A percentile compares a stretch with the other conserved stretches of the same genome.
These are phyloP conservation scores for Orthonevra nobilis DNA, from an alignment of 2,888 invertebrate species.

Conservation along the genomic window DNA sequence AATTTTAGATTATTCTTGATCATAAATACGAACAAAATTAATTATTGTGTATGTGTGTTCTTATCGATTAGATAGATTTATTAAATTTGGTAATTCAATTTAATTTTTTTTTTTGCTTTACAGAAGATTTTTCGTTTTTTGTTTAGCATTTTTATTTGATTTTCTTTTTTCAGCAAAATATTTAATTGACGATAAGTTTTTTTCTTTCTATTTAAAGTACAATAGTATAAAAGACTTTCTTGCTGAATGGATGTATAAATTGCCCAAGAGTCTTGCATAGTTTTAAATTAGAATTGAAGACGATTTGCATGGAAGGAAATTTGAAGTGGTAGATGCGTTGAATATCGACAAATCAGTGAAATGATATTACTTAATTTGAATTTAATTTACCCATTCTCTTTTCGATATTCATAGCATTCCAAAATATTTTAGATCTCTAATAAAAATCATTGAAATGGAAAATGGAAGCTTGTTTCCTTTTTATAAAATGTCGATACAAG, in stretches of 20 bases:
- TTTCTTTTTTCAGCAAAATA: neutral
- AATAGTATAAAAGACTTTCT: no score
- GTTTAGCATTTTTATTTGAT: constrained; percentile 15
- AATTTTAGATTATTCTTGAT: constrained; percentile 63
- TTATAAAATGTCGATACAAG: no score
- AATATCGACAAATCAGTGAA: constrained; percentile 16
- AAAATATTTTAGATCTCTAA: neutral
- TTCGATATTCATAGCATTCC: no score
- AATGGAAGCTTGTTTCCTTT: no score
- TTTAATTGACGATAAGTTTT: neutral
- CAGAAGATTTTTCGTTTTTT: constrained; percentile 42
- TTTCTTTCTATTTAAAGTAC: neutral
- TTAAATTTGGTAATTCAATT: constrained; percentile 7
- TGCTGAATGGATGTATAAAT: no score
- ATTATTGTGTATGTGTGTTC: constrained; percentile 57
- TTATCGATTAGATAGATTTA: constrained; percentile 31
- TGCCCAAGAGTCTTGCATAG: no score
- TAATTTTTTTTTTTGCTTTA: constrained; percentile 29
- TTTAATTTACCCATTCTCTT: no score
- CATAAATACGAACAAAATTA: constrained; percentile 52
- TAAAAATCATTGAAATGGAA: no score
- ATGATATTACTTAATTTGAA: no score
- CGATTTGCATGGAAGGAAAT: constrained; percentile 21
- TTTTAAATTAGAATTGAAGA: neutral
- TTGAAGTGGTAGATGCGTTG: constrained; percentile 55